Base-by-base conservation (phyloP, 2,888 invertebrate genomes). In the Brenthis daphne region DNA sequence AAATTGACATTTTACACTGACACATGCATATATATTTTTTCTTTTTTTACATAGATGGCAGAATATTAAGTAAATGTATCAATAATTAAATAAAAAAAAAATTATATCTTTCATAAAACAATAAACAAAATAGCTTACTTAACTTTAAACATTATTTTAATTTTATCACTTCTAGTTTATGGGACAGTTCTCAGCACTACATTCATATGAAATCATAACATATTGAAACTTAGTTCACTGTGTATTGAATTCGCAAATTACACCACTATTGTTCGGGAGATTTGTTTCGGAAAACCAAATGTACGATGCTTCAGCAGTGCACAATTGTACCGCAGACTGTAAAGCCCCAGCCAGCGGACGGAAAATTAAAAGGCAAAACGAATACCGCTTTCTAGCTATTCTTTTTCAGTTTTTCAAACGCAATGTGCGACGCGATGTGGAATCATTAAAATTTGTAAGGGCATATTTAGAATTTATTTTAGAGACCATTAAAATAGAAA, bases 361-460 rank as follows among this genome's bases (percentile, higher is more conserved):
- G 90, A 91, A 91, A 92, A 90, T 92, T 90, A 92, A 91, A 91
- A 88, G 86, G 85, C 85, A 85, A 88, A 82, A 84, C 82, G 80
- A 77, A 76, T 74, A 81, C 80, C 87, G 80, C 80, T 87, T 87
- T 84, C 87, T 82, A 74, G 81, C 85, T 82, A 87, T 90, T 90
- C 87, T 91, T 91, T 91, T 90, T 89, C 85, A 88, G 87, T 87
- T 85, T 83, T 83, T 79, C 79, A 81, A 73, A 73, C 74, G 71
- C 83, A 82, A 83, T 84, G 82, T 82, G 80, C 80, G 83, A 75
- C 74, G 76, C 82, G 83, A 75, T 76, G 78, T 80, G 79, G 82
- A 85, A 85, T 87, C 88, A 89, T 90, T 90, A 90, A 89, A 90
- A 88, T 85, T 83, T 86, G 78, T 82, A 85, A 68, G 13, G 65